Base-by-base conservation (phyloP, 2,797 vertebrate species). In the Chaetophractus vellerosus region DNA sequence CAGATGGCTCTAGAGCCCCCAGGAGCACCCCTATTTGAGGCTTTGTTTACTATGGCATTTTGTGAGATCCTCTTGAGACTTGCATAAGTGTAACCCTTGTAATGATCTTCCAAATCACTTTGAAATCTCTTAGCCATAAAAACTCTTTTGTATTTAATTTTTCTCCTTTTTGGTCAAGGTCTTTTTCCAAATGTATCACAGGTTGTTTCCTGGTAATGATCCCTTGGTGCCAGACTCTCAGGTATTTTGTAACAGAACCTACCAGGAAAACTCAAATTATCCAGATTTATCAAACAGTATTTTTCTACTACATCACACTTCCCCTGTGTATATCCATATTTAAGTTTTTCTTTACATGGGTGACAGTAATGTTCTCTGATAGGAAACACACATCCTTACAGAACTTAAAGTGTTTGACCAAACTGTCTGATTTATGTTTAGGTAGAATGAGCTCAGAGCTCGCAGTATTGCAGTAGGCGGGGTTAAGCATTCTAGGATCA, bases 381-480 rank as follows among this genome's bases (percentile, higher is more conserved):
- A 28, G 3, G 33, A 81, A 66, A 55, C 10, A 52, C 48, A 45
- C 9, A 91, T 76, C 18, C 21, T 91, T 23, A 31, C 11, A 61
- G 57, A 93, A 87, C 18, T 83, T 68, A 72, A 84, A 36, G 1
- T 41, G 50, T 84, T 90, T 61, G 31, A 59, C n/a, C 23, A 84
- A 93, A 71, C 63, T 23, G 76, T 33, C 19, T 68, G 57, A 63
- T 87, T n/a, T 64, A 41, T 48, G 55, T 78, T 89, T 68, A 79
- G 6, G 12, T 90, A 66, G 28, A 86, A 88, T 72, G 5, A 36
- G 0, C 16, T 89, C 15, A 24, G 0, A 5, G 0, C 16, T 89
- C 11, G 18, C 0, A 4, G 0, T 16, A 33, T 10, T 83, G 31
- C 50, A 45, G 6, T 55, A 45, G 78, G 24, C 52, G 21, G n/a